Conservation (phyloP, 1,140 invertebrate genomes). For the honey bee (Apis mellifera) region Amel_HAv3.1 CM009936.2:12925001-12925500, state of each 20-base stretch:
- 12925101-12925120: conserved; percentile 12
- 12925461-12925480: conserved; percentile 72
- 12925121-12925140: conserved; percentile 6
- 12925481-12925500: conserved; percentile 75
- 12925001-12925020: conserved; percentile 23
- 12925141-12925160: conserved; percentile 5
- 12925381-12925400: conserved; percentile 46
- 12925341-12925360: conserved; percentile 45
- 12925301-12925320: conserved; percentile 55
- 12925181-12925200: neutral
- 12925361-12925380: conserved; percentile 35
- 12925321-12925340: conserved; percentile 51
- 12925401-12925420: conserved; percentile 64
- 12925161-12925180: neutral
- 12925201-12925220: conserved; percentile 10
- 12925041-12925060: conserved; percentile 12
- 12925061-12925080: conserved; percentile 8
- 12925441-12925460: conserved; percentile 19
- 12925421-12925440: conserved; percentile 65
- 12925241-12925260: conserved; percentile 16
- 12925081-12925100: neutral
- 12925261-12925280: conserved; percentile 33
- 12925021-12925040: conserved; percentile 4
- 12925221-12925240: neutral
- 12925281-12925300: conserved; percentile 37